Evolutionary conservation across 2,888 invertebrate genomes (phyloP).

Genomic region (Clitarchus hookeri): DNA sequence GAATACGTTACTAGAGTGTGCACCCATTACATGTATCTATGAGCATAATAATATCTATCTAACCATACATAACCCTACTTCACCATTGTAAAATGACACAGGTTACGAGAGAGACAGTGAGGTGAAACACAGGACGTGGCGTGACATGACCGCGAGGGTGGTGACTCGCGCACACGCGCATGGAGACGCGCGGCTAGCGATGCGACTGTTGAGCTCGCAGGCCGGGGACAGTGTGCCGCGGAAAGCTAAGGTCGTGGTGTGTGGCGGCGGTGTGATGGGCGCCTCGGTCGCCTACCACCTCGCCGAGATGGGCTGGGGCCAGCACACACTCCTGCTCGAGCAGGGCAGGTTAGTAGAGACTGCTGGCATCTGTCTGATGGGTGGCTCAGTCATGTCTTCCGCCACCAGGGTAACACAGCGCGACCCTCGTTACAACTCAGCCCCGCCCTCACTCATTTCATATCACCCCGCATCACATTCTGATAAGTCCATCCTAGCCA

Average conservation of each 20-base stretch:
- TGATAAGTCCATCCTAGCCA: too few relatives aligned
- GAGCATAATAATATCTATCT: too few relatives aligned
- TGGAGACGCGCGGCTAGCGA: not conserved
- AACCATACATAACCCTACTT: too few relatives aligned
- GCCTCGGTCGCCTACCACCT: conserved; percentile 91
- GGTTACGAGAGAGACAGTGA: too few relatives aligned
- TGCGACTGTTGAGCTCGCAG: not conserved
- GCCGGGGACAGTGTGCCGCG: conserved; percentile 51
- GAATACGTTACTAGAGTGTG: too few relatives aligned
- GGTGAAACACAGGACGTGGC: not conserved
- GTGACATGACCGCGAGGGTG: not conserved
- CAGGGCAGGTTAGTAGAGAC: conserved; percentile 69
- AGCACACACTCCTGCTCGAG: conserved; percentile 80
- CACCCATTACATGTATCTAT: too few relatives aligned
- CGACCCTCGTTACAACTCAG: too few relatives aligned
- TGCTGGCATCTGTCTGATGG: not conserved
- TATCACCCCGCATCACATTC: too few relatives aligned
- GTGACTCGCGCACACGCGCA: not conserved
- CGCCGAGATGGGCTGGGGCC: conserved; percentile 79
- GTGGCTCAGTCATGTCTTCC: too few relatives aligned
- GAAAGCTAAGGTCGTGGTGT: conserved; percentile 77
- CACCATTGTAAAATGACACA: too few relatives aligned
- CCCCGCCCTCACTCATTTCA: too few relatives aligned
- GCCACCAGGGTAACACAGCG: too few relatives aligned
- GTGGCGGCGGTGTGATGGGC: conserved; percentile 92